phyloP scores from a whole-genome alignment of 1,140 invertebrate species.

The Apis cerana region DNA sequence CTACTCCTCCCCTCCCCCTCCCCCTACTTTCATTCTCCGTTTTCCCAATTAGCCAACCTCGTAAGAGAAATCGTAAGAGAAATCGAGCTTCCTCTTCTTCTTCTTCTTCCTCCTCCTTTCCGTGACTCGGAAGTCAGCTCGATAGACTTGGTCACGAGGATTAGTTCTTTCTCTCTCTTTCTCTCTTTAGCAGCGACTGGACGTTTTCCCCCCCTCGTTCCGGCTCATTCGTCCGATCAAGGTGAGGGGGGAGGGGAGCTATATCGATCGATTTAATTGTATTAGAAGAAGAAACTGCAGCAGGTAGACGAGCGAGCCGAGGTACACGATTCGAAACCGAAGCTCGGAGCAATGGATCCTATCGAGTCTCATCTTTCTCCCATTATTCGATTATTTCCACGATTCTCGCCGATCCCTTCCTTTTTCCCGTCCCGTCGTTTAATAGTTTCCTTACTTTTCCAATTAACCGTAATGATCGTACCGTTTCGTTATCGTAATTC shows the following conservation, averaged over 20 bases:
- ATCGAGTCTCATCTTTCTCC: background rate
- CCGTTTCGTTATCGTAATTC: too few species aligned
- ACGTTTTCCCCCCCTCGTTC: background rate
- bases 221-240: background rate
- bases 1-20: too few species aligned
- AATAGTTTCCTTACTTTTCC: too few species aligned
- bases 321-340: background rate
- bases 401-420: too few species aligned
- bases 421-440: too few species aligned
- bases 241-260: too few species aligned
- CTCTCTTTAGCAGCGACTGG: background rate
- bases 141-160: too few species aligned
- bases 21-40: background rate
- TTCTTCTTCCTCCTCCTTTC: too few species aligned
- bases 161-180: background rate
- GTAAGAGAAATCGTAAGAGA: conserved; percentile 6
- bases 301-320: background rate
- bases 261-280: conserved; percentile 29
- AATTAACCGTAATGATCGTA: too few species aligned
- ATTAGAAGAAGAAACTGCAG: conserved; percentile 17
- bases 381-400: background rate
- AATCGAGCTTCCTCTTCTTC: conserved; percentile 6
- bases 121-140: background rate
- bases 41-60: conserved; percentile 20
- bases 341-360: background rate